A percentile compares a stretch with the other conserved stretches of the same genome.
Conservation (phyloP, 92 coral and sea anemone genomes). For the Ricordea florida region DNA sequence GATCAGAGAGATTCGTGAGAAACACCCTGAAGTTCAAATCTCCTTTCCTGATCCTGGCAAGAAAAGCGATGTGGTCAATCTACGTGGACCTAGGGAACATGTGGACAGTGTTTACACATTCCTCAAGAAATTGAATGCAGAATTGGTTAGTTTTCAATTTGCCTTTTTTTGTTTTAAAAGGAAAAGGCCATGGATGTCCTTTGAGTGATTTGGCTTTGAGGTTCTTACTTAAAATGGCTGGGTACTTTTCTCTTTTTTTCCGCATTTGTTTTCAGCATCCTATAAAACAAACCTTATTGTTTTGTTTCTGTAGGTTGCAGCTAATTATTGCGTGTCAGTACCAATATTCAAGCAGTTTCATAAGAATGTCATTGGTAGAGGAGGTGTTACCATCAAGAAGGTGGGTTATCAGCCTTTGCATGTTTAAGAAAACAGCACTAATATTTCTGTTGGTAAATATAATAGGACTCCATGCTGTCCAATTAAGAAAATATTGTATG, state of each 20-base stretch:
- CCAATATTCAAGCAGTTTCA: slow-evolving; percentile 99
- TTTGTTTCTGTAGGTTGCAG: slow-evolving; percentile 75
- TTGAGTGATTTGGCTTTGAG: too few species aligned
- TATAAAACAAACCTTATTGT: too few species aligned
- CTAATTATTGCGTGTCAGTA: slow-evolving; percentile 82
- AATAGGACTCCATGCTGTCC: too few species aligned
- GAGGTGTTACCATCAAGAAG: slow-evolving; percentile 94
- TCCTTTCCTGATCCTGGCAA: slow-evolving; percentile 94
- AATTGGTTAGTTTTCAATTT: slow-evolving; percentile 68
- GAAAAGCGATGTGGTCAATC: slow-evolving; percentile 88
- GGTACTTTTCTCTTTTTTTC: not conserved
- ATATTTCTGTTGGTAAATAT: too few species aligned
- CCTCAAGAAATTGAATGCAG: slow-evolving; percentile 90
- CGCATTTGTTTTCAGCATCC: too few species aligned
- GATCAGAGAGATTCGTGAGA: slow-evolving; percentile 90
- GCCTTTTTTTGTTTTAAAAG: not conserved
- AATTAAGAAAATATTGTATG: too few species aligned
- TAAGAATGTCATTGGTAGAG: slow-evolving; percentile 96
- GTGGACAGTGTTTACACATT: slow-evolving; percentile 91
- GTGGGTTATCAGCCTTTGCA: too few species aligned
- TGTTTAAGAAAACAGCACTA: too few species aligned
- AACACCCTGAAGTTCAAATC: slow-evolving; percentile 92
- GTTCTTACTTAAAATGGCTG: too few species aligned
- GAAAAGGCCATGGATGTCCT: not conserved
- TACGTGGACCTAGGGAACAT: slow-evolving; percentile 93